Base-by-base conservation (phyloP, 2,888 invertebrate species). In the Noctua comes region DNA sequence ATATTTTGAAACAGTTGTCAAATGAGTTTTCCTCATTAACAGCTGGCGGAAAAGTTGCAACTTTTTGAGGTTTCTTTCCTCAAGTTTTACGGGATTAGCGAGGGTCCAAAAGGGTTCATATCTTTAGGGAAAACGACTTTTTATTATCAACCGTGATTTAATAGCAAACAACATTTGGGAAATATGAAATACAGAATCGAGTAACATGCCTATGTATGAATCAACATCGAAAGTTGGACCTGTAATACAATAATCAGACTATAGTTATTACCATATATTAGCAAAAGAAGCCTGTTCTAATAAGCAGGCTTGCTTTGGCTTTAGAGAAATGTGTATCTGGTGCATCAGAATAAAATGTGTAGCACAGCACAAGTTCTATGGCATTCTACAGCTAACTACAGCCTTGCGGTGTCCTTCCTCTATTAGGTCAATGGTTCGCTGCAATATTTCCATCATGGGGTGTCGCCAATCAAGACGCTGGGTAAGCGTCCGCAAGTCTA, bases 11-110 rank as follows among this genome's bases (percentile, higher is more conserved):
- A 68, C 24, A n/a, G 27, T 68, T 46, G 16, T 5, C 18, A 46
- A 68, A 70, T 48, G 13, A 54, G 70, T 82, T 71, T 21, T 73
- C 73, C 62, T 68, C 57, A 74, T 68, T 31, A 73, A n/a, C 31
- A 71, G 65, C 65, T 73, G 83, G n/a, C 13, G 51, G 51, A 65
- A 68, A 66, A 36, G 8, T 54, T 27, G 16, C 1, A 21, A 57
- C 10, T 36, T 78, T 68, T 43, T 21, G 76, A 72, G 27, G 68
- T 43, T 86, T 76, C 40, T 65, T 82, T n/a, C 36, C n/a, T 68
- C 7, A 82, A 75, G n/a, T 73, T 86, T 82, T 69, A 54, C 16
- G 64, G 65, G 36, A 83, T 76, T 79, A 83, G 46, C n/a, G n/a
- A 16, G 13, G 31, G 31, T 51, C 24, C 6, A 79, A 51, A 83